Conservation (phyloP, 2,888 invertebrate species). For the Cryptocephalus primarius region DNA sequence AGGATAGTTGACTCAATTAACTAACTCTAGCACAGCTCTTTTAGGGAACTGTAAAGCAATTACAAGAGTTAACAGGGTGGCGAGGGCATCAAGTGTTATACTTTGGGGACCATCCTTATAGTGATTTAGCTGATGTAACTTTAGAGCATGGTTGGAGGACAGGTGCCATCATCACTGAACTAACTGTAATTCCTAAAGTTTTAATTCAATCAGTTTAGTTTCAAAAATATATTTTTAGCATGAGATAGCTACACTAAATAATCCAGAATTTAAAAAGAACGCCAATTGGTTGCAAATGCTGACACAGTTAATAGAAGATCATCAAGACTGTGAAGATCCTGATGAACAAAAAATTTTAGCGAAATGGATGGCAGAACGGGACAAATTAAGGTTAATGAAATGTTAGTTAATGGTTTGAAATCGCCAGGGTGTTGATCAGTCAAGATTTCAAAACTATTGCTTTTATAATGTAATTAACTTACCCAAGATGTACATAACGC, state of each 20-base stretch:
- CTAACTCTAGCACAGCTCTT: slow-evolving; percentile 12
- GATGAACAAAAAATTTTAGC: slow-evolving; percentile 54
- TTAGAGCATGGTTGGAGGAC: slow-evolving; percentile 95
- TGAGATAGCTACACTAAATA: slow-evolving; percentile 83
- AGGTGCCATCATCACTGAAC: slow-evolving; percentile 91
- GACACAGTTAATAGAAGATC: slow-evolving; percentile 79
- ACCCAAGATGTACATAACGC: no score
- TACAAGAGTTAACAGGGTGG: slow-evolving; percentile 91
- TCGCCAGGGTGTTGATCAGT: no score
- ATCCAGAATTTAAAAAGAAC: slow-evolving; percentile 69
- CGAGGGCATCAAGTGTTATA: slow-evolving; percentile 85
- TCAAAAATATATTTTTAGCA: slow-evolving; percentile 45
- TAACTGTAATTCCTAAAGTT: slow-evolving; percentile 50
- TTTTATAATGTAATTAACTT: no score
- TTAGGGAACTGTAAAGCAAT: slow-evolving; percentile 84
- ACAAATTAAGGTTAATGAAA: slow-evolving; percentile 51
- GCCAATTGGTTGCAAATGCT: slow-evolving; percentile 90
- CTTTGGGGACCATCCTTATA: slow-evolving; percentile 97
- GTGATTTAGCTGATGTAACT: slow-evolving; percentile 92
- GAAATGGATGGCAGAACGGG: slow-evolving; percentile 74
- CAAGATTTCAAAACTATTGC: no score
- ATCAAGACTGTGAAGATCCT: slow-evolving; percentile 67
- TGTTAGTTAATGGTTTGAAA: slow-evolving; percentile 3
- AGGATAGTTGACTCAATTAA: slow-evolving; percentile 1
- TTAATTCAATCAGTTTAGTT: slow-evolving; percentile 17